phyloP scores from a whole-genome alignment of 2,797 vertebrate species.

The Pogoniulus pusillus region DNA sequence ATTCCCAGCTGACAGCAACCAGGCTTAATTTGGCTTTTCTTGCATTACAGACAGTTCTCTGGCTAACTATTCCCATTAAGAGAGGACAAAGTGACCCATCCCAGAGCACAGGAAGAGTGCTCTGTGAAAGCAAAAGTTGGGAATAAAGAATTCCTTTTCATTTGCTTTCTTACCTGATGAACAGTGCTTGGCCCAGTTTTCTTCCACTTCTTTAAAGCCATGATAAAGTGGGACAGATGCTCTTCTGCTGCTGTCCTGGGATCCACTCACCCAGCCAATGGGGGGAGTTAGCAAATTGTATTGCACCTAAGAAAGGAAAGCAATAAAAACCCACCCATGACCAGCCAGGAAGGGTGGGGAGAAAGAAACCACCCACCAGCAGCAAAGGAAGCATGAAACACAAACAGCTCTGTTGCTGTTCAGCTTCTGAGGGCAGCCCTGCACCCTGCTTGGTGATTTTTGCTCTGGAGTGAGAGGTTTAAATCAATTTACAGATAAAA shows the following conservation, averaged over 20 bases:
- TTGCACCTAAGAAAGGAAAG: slow-evolving; percentile 83
- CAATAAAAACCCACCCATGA: neutral
- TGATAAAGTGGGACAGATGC: slow-evolving; percentile 86
- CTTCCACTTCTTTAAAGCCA: slow-evolving; percentile 97
- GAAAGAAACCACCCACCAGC: neutral
- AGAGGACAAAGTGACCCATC: neutral
- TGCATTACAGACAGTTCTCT: neutral
- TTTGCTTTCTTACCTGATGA: slow-evolving; percentile 82
- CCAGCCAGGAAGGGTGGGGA: neutral
- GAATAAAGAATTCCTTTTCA: neutral
- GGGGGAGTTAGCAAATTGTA: slow-evolving; percentile 95
- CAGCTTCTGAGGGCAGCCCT: neutral
- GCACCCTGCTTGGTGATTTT: neutral
- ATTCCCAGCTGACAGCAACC: neutral
- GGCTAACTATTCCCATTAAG: neutral
- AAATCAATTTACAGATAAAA: neutral
- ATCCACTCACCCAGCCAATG: slow-evolving; percentile 81
- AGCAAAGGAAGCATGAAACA: neutral
- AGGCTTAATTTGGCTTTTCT: neutral
- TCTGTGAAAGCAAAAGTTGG: neutral
- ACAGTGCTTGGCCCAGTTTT: slow-evolving; percentile 97
- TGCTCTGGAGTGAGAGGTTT: neutral
- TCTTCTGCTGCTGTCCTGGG: slow-evolving; percentile 86
- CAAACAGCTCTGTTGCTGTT: neutral
- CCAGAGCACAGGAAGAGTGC: neutral